Base-by-base conservation (phyloP, 1,140 invertebrate species). In the Trachelipus rathkii region DNA sequence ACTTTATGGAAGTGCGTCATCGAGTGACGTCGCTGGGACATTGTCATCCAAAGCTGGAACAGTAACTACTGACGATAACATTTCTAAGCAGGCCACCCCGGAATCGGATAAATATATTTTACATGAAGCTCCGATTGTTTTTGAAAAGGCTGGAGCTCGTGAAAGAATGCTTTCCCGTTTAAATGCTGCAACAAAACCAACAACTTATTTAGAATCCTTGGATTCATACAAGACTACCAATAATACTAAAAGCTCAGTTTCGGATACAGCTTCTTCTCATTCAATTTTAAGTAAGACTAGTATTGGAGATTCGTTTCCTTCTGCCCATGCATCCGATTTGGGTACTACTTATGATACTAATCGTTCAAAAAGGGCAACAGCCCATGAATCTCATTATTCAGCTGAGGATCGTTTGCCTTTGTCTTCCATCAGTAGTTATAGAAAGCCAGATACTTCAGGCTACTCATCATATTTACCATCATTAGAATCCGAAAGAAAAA, bases 41-140 rank as follows among this genome's bases (percentile, higher is more conserved):
- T 60, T 81, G 43, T 72, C 72, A 19, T 60, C 50, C 43, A 81
- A 73, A 71, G 66, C 74, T 4, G 60, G 72, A 60, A 60, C 50
- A 60, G 50, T 60, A 19, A 60, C 50, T 60, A 60, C 50, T 60
- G 50, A 60, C 8, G 19, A 19, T 60, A 77, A 43, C 5, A 44
- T 75, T 13, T 81, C 79, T 10, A 74, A 78, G 46, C 74, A 76
- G 44, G 78, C 75, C 79, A 81, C 77, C 10, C 79, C 79, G 13
- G 79, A 81, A n/a, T 81, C 79, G 4, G 79, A 81, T 15, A 81
- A 81, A 68, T 81, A 71, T 60, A 72, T 78, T 21, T 66, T 81
- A 33, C 75, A 81, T 68, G 79, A 81, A 10, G 76, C 79, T 10
- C 79, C 79, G 6, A 76, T 81, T 23, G 79, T 81, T 45, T 81